These are phyloP conservation scores for Notechis scutatus DNA, from an alignment of 2,113 vertebrate species.

Conservation along the genomic window DNA sequence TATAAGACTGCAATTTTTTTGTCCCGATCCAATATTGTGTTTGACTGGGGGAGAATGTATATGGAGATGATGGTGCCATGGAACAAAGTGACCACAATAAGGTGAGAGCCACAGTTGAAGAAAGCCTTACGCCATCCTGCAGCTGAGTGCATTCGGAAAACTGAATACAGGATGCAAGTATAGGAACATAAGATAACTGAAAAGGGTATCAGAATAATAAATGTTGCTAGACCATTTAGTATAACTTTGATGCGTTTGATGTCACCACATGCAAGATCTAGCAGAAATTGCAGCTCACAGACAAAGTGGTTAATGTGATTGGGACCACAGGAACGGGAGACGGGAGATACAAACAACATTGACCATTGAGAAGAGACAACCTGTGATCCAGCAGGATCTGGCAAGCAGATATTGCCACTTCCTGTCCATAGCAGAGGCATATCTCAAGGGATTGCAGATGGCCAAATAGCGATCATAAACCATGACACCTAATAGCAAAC, in stretches of 20 bases:
- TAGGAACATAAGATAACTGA: not conserved
- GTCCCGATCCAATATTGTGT: not conserved
- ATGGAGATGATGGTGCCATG: not conserved
- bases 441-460: not conserved
- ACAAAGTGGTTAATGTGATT: not conserved
- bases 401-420: not conserved
- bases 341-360: not conserved
- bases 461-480: not conserved
- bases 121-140: not conserved
- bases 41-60: not conserved
- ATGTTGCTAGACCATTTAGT: not conserved
- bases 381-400: not conserved
- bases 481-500: not conserved
- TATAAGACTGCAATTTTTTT: not conserved
- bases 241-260: not conserved
- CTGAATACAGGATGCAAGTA: not conserved
- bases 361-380: not conserved
- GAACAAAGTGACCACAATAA: not conserved
- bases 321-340: not conserved
- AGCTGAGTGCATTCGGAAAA: not conserved
- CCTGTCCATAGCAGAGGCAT: not conserved
- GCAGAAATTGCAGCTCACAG: not conserved
- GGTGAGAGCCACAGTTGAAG: not conserved
- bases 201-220: not conserved
- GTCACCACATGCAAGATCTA: not conserved